Base-by-base conservation (phyloP, 2,888 invertebrate species). In the Stomorhina lunata region DNA sequence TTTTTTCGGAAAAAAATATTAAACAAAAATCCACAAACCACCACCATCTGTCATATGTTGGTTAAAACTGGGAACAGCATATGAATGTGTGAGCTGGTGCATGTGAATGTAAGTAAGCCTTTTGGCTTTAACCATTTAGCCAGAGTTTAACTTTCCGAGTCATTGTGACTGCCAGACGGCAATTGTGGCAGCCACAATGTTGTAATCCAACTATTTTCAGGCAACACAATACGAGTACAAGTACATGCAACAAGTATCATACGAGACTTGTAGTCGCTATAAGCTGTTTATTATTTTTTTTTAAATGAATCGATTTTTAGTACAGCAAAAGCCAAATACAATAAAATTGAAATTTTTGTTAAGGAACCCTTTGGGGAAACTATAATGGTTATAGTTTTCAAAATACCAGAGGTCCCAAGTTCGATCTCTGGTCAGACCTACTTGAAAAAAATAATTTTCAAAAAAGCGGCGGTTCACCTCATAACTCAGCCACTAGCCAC, bases 1-100 rank as follows among this genome's bases (percentile, higher is more conserved):
- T 50, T n/a, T n/a, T n/a, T n/a, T n/a, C n/a, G n/a, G n/a, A n/a
- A 65, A 22, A 50, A 48, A 50, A 17, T 22, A 66, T 43, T 15
- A 61, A 48, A 72, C 15, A 72, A 79, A 72, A 72, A 50, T 37
- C 65, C 15, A 72, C 57, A 72, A 79, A 79, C 50, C 48, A 50
- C 66, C 79, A 72, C 79, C n/a, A 79, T 79, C 79, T 79, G 79
- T 79, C 79, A 79, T 79, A 65, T 71, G 76, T 69, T 69, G 43
- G 20, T 32, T 53, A 25, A 29, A 50, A 69, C 15, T 27, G 45
- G 37, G 55, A 75, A 66, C 55, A 43, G 61, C 63, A 4, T 20
- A 17, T 68, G 20, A 12, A 4, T 50, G 48, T n/a, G 17, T 43
- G n/a, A 27, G 61, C n/a, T n/a, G n/a, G n/a, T 34, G 61, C 32